Evolutionary conservation across 2,797 vertebrate genomes (phyloP), one percentile per base, ranked within the genome.

Genomic region (Muscicapa comitata): DNA sequence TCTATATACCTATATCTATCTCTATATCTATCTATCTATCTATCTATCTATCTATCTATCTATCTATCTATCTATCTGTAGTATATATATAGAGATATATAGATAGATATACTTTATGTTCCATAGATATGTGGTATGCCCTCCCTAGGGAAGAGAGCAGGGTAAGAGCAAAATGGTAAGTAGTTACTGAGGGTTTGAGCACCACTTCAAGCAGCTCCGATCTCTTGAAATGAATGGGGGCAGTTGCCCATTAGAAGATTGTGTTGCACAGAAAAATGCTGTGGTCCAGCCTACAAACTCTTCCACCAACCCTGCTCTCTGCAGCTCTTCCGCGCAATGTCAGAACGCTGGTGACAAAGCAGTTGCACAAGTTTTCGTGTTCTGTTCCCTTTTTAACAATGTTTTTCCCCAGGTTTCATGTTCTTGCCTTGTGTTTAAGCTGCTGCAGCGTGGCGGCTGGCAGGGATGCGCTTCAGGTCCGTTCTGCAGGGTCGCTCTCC

Each of bases 401-500:
- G 17, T 43, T 45, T 81, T 51, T 4, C 26, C 24, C 8, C 7
- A 9, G 42, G 29, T 3, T 67, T 57, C 7, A 0, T 14, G 6
- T 13, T 42, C 23, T 18, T 37, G 47, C 51, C n/a, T 13, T 9
- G 24, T 38, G 9, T 57, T 50, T 45, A 10, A 3, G 7, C 10
- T 65, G 20, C 29, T 0, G 1, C 38, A 2, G 1, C 3, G 6
- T 21, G 66, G 42, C 11, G 47, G 51, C 43, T 10, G 57, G 21
- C 31, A 5, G 54, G 71, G 67, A 4, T 6, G 66, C 48, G 16
- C 17, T 17, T 17, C 48, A 11, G 48, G 48, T 7, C 17, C 45
- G 13, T 18, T 20, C 42, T 6, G 50, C 24, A 13, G 61, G 13
- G 13, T 10, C 2, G 23, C 48, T 17, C 5, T 5, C 48, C 26